These are phyloP conservation scores for Arctopsyche grandis DNA, from an alignment of 1,140 invertebrate genomes.

Conservation along the genomic window DNA sequence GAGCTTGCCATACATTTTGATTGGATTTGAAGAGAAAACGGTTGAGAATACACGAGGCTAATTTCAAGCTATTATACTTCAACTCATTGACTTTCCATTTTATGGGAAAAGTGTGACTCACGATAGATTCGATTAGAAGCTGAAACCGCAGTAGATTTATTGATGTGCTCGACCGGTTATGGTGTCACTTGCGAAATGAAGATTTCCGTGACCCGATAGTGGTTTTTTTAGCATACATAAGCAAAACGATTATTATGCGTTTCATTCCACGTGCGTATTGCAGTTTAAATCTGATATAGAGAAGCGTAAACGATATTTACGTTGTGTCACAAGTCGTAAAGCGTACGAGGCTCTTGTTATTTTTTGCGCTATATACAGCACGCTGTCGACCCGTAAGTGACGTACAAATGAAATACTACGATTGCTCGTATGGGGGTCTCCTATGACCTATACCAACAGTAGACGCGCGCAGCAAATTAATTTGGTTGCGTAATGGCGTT, in stretches of 20 bases:
- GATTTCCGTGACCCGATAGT: no score
- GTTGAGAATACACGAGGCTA: no score
- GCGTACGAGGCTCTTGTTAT: background rate
- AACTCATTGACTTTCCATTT: no score
- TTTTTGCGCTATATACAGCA: background rate
- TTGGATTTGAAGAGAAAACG: no score
- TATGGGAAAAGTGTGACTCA: no score
- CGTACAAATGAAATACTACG: constrained; percentile 25
- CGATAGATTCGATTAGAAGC: no score
- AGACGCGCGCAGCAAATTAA: constrained; percentile 29
- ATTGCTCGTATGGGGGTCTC: background rate
- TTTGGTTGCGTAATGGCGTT: constrained; percentile 20
- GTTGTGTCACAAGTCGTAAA: background rate
- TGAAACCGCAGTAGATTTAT: no score
- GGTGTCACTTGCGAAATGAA: no score
- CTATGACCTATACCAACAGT: constrained; percentile 27
- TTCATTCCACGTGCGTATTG: background rate
- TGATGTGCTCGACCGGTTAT: no score
- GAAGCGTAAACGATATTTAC: background rate
- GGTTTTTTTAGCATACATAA: background rate
- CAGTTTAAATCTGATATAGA: background rate
- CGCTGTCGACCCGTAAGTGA: background rate
- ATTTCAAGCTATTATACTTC: no score
- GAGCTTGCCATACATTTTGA: no score
- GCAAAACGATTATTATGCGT: background rate